A percentile compares a stretch with the other conserved stretches of the same genome.
Evolutionary conservation across 2,797 vertebrate genomes (phyloP).

Genomic region (Melanotaenia parkinsoni): DNA sequence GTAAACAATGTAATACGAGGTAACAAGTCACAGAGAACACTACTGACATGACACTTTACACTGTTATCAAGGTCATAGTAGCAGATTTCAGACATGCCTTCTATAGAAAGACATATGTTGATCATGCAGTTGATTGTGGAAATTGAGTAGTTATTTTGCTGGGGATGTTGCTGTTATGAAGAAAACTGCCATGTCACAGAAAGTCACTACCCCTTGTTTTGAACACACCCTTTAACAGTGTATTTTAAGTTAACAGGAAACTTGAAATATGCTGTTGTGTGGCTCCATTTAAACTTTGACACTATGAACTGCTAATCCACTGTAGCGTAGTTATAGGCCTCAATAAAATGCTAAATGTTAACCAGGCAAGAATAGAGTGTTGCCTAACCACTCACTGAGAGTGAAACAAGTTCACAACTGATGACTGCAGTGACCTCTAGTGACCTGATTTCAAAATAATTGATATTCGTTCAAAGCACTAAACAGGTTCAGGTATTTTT

Average conservation of each 20-base stretch:
- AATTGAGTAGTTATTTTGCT: not conserved
- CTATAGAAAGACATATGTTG: not conserved
- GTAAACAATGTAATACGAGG: conserved; percentile 31
- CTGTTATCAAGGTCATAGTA: conserved; percentile 47
- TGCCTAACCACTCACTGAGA: conserved; percentile 16
- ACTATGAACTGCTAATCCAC: conserved; percentile 10
- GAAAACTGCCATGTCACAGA: not conserved
- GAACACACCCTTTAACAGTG: not conserved
- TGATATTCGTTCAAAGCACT: not conserved
- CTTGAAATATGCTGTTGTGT: not conserved
- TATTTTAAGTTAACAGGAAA: not conserved
- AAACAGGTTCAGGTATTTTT: not conserved
- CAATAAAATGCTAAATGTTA: conserved; percentile 38
- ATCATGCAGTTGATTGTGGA: conserved; percentile 4
- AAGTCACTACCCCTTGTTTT: not conserved
- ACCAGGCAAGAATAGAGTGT: conserved; percentile 20
- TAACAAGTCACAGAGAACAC: conserved; percentile 23
- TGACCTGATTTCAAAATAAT: conserved; percentile 18
- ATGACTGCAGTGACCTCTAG: conserved; percentile 53
- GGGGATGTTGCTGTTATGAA: conserved; percentile 1
- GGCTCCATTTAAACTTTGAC: conserved; percentile 17
- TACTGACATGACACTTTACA: conserved; percentile 5
- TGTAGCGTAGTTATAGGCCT: conserved; percentile 9
- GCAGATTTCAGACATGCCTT: conserved; percentile 14
- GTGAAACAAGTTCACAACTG: conserved; percentile 2